These are phyloP conservation scores for Coptodon rendalli DNA, from an alignment of 2,113 vertebrate genomes.

Conservation along the genomic window DNA sequence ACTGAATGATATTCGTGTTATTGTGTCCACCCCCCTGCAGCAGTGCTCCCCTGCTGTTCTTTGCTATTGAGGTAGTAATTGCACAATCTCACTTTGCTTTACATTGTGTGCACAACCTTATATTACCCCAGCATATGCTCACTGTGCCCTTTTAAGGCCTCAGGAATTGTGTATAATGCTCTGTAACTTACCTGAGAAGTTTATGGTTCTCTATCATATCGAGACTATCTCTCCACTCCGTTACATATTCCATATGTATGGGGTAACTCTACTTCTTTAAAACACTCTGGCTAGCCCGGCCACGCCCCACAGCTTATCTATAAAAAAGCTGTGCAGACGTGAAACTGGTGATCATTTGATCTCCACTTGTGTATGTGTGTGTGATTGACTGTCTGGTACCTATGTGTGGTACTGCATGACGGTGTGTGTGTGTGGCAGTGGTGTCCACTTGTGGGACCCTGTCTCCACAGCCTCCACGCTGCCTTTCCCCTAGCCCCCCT, in stretches of 20 bases:
- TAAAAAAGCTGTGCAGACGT: not conserved
- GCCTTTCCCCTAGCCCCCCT: accelerated
- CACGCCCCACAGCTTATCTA: not conserved
- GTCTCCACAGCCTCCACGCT: not conserved
- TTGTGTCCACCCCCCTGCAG: conserved; percentile 8
- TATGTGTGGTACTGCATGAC: not conserved
- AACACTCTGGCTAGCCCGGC: not conserved
- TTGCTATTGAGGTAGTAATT: conserved; percentile 3
- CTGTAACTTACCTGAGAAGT: conserved; percentile 9
- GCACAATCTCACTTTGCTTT: conserved; percentile 24
- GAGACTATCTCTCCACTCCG: accelerated
- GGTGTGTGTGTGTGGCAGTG: not conserved
- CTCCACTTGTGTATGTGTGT: not conserved
- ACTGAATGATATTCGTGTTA: conserved; percentile 5
- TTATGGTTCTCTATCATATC: not conserved
- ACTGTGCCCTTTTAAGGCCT: conserved; percentile 18
- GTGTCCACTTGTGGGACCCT: not conserved
- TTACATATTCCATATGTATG: not conserved
- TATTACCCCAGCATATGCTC: conserved; percentile 11
- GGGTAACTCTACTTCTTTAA: not conserved
- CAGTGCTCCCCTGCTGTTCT: conserved; percentile 16
- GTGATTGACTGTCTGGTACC: not conserved
- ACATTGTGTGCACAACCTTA: conserved; percentile 7
- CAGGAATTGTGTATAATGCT: conserved; percentile 18
- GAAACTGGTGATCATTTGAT: not conserved